phyloP scores from a whole-genome alignment of 2,113 vertebrate genomes.

The Epinephelus cyanopodus region DNA sequence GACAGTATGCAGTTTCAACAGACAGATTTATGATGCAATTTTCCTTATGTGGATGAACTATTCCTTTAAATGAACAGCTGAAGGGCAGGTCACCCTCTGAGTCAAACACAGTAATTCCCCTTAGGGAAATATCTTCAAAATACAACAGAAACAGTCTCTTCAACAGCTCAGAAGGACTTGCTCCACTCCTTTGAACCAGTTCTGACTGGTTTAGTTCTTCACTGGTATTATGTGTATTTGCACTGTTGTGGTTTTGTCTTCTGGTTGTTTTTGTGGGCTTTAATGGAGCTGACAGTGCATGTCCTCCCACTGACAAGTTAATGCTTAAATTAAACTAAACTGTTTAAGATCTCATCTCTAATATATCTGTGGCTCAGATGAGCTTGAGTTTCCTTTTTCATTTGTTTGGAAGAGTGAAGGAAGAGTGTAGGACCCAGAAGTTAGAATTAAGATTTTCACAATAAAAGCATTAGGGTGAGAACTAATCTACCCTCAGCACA shows the following conservation, averaged over 20 bases:
- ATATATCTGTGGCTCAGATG: neutral
- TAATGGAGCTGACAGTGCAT: neutral
- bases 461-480: no score
- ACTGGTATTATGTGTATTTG: neutral
- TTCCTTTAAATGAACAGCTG: neutral
- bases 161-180: neutral
- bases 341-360: no score
- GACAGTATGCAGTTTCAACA: neutral
- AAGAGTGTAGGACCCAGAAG: no score
- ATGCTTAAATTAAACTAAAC: neutral
- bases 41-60: conserved; percentile 11
- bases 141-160: neutral
- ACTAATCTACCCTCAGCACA: no score
- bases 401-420: no score
- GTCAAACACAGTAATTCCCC: neutral
- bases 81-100: neutral
- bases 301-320: conserved; percentile 15
- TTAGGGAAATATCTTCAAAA: neutral
- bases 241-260: conserved; percentile 20
- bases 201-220: neutral
- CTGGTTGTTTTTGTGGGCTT: neutral
- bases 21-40: neutral
- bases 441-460: no score
- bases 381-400: no score
- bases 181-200: conserved; percentile 11